These are phyloP conservation scores for Mellivora capensis DNA, from an alignment of 2,113 vertebrate genomes.

Conservation along the genomic window DNA sequence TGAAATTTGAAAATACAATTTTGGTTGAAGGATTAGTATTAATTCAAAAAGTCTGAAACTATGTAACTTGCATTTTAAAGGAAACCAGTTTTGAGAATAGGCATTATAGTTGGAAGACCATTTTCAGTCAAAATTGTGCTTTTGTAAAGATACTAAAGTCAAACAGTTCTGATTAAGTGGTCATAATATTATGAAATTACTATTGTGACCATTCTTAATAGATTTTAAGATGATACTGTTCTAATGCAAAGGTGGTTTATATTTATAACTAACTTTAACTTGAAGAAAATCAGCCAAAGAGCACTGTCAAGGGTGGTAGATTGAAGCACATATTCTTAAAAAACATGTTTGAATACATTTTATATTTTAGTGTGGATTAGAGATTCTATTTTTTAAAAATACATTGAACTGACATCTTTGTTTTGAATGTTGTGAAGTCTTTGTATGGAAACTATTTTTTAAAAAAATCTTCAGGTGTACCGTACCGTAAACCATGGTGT, in stretches of 20 bases:
- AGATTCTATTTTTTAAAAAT: conserved; percentile 55
- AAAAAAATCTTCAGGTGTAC: not conserved
- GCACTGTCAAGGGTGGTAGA: conserved; percentile 35
- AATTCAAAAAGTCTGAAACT: conserved; percentile 15
- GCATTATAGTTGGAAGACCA: conserved; percentile 17
- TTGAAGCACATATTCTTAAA: conserved; percentile 39
- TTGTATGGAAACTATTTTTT: not conserved
- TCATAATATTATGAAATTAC: not conserved
- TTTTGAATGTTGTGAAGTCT: conserved; percentile 33
- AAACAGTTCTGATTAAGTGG: not conserved
- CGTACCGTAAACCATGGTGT: not conserved
- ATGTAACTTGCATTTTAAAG: conserved; percentile 39
- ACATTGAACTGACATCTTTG: conserved; percentile 58
- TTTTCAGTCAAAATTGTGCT: conserved; percentile 18
- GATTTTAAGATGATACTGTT: not conserved
- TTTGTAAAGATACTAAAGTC: not conserved
- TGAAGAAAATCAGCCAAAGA: conserved; percentile 44
- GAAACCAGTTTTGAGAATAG: conserved; percentile 24
- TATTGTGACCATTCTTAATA: not conserved
- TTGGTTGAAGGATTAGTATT: conserved; percentile 19
- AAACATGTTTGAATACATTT: not conserved
- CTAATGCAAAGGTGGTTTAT: conserved; percentile 5
- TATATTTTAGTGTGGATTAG: conserved; percentile 13
- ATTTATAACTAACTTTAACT: not conserved
- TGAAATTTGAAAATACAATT: conserved; percentile 41